A percentile compares a stretch with the other conserved stretches of the same genome.
Conservation (phyloP, 2,888 invertebrate genomes). For the Choreutis nemorana region DNA sequence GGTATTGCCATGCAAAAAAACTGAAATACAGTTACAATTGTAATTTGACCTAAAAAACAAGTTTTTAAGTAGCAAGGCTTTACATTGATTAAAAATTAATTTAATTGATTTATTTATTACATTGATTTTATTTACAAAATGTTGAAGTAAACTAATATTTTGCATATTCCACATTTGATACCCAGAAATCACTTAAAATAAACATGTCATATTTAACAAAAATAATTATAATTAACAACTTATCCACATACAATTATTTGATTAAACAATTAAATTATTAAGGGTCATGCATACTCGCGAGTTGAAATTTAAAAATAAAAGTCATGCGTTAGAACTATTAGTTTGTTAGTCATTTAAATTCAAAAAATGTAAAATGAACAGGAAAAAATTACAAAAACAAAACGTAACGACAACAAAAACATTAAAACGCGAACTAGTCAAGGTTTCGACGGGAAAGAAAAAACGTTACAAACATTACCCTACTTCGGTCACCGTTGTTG, state of each 20-base stretch:
- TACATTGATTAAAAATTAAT: conserved; percentile 33
- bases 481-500: too few relatives aligned
- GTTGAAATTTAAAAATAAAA: conserved; percentile 43
- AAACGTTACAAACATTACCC: too few relatives aligned
- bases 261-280: conserved; percentile 10
- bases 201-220: conserved; percentile 35
- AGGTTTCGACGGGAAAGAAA: conserved; percentile 41
- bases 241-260: conserved; percentile 21
- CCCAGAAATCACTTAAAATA: conserved; percentile 25
- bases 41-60: conserved; percentile 47
- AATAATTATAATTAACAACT: conserved; percentile 24
- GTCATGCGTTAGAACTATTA: conserved; percentile 63
- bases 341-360: conserved; percentile 62
- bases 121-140: conserved; percentile 40
- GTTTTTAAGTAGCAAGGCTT: conserved; percentile 51
- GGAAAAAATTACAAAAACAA: conserved; percentile 13
- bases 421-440: conserved; percentile 25
- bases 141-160: conserved; percentile 55
- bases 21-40: conserved; percentile 42
- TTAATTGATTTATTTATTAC: conserved; percentile 17
- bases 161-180: conserved; percentile 16
- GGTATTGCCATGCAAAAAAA: conserved; percentile 61
- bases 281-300: conserved; percentile 60
- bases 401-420: conserved; percentile 6
- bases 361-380: conserved; percentile 30